Evolutionary conservation across 2,888 invertebrate genomes (phyloP).

Genomic region (Uropetala carovei): DNA sequence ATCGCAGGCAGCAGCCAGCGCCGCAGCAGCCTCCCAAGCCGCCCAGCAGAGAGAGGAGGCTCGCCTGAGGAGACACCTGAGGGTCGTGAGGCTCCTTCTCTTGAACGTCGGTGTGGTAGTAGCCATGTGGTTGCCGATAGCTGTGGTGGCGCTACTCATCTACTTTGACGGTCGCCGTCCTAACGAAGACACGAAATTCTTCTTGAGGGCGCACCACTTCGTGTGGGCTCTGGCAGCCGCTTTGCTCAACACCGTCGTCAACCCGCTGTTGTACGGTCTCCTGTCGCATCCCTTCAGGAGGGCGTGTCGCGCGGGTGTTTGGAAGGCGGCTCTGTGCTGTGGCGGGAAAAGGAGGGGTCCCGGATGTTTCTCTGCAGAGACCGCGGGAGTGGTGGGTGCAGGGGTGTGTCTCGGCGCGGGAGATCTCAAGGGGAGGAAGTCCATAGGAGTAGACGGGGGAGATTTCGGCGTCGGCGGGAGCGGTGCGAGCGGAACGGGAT

Average conservation of each 20-base stretch:
- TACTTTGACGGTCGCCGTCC: slow-evolving; percentile 77
- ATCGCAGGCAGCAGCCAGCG: slow-evolving; percentile 69
- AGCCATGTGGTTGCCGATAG: slow-evolving; percentile 80
- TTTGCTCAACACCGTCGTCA: slow-evolving; percentile 78
- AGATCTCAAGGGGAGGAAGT: slow-evolving; percentile 44
- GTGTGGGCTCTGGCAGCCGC: slow-evolving; percentile 76
- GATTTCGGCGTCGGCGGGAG: slow-evolving; percentile 33
- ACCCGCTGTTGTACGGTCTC: slow-evolving; percentile 78
- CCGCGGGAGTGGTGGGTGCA: slow-evolving; percentile 43
- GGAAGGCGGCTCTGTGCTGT: slow-evolving; percentile 48
- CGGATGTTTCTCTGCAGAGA: slow-evolving; percentile 52
- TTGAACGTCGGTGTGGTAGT: slow-evolving; percentile 78
- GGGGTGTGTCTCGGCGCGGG: slow-evolving; percentile 44
- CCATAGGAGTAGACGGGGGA: background rate
- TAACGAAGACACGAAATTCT: slow-evolving; percentile 76
- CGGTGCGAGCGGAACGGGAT: slow-evolving; percentile 22
- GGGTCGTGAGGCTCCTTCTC: slow-evolving; percentile 77
- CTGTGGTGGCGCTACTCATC: slow-evolving; percentile 77
- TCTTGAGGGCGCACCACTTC: slow-evolving; percentile 76
- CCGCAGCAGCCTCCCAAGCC: slow-evolving; percentile 74
- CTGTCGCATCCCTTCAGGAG: slow-evolving; percentile 77
- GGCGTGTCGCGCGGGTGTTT: slow-evolving; percentile 37
- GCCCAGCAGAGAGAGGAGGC: slow-evolving; percentile 77
- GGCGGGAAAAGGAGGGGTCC: slow-evolving; percentile 34
- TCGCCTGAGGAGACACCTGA: slow-evolving; percentile 77